Evolutionary conservation across 1,140 invertebrate genomes (phyloP), one percentile per base, ranked within the genome.

Genomic region (Acromyrmex echinatior): DNA sequence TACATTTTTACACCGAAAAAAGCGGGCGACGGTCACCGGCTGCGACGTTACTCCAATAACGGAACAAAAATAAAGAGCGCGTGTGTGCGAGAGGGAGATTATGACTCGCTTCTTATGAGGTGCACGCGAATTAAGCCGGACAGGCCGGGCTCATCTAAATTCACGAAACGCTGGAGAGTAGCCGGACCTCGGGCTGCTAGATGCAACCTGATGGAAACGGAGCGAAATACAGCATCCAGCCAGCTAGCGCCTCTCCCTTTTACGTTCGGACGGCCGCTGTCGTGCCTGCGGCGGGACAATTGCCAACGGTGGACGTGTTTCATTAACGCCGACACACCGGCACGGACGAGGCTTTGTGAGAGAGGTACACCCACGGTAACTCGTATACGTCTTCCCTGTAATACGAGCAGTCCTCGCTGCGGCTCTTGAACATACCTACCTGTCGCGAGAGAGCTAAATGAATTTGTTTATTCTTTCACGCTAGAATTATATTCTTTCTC

Each of bases 231-330:
- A 58, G 51, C 63, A 31, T 56, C 71, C 39, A 68, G 66, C 86
- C 62, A 62, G 71, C 68, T 90, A 79, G 35, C 88, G 56, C 56
- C 80, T 86, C 86, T 88, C 74, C 76, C 89, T 88, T 91, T 90
- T 84, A 71, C 86, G 86, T 90, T 82, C 68, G 89, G 60, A 66
- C 51, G 89, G 76, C 62, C 86, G 86, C 87, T 87, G 87, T 84
- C 81, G 81, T 77, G 66, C 77, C 73, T 87, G 86, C 82, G 87
- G 78, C 71, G 90, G 90, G 90, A 92, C 91, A 92, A 92, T 92
- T 91, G 91, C 91, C 90, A 91, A 92, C 90, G 66, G 86, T 88
- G 91, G 90, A 92, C 91, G 91, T 92, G 91, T 92, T 91, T 92
- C 91, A 92, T 92, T 91, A 91, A 87, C 90, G 90, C 66, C 78